Base-by-base conservation (phyloP, 2,888 invertebrate species). In the Habroteleia sp. region DNA sequence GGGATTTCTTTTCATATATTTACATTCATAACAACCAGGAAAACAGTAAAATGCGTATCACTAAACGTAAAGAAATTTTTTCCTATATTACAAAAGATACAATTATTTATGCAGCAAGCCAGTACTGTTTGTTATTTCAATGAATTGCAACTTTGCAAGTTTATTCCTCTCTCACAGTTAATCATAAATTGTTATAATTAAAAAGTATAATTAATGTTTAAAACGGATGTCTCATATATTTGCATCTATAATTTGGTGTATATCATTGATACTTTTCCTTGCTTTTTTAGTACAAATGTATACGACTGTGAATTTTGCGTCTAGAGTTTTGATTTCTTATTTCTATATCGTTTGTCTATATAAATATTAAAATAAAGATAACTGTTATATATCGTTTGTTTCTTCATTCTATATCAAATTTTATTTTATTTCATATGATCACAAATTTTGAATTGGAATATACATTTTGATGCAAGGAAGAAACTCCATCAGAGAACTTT, bases 61-160 rank as follows among this genome's bases (percentile, higher is more conserved):
- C 17, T 63, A 31, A 25, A 25, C 8, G 29, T 2, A 52, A 35
- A 20, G 20, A 35, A 54, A 35, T 44, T 46, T 68, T 69, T 48
- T 50, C 10, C 14, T 37, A 7, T 29, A 5, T 48, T 25, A n/a
- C 20, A 37, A 65, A 69, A 50, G 41, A 44, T 69, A 23, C 25
- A 52, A 69, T 69, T 54, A 60, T 39, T 60, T n/a, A n/a, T n/a
- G n/a, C 54, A 35, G 41, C 41, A 14, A 52, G 44, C 20, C 35
- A 31, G 33, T 48, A 23, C 17, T 42, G 41, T 41, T 74, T 62
- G 52, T 13, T 56, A 42, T 63, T 42, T 74, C 69, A 77, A 74
- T 80, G 78, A 80, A 77, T 80, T 77, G 80, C 80, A 78, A 73
- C 69, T 80, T 80, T 66, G 31, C 63, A 71, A 65, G 65, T 72